Percentiles rank a stretch among this genome's conserved stretches.
Evolutionary conservation across 2,888 invertebrate genomes (phyloP).

Genomic region (Pandemis corylana): DNA sequence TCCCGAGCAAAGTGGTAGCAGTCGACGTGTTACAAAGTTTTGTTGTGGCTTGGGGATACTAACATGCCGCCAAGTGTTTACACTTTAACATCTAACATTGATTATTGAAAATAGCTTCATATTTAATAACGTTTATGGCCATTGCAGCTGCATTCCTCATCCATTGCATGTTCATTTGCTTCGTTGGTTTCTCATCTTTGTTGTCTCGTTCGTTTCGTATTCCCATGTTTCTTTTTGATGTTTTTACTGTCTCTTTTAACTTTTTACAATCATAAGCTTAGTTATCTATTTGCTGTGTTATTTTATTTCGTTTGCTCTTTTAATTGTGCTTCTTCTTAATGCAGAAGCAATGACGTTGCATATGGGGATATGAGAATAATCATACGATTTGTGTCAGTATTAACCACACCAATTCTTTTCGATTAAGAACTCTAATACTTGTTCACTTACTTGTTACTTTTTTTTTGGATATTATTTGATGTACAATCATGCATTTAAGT

Average conservation of each 20-base stretch:
- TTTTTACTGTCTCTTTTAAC: slow-evolving; percentile 10
- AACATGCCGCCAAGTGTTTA: slow-evolving; percentile 58
- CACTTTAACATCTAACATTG: slow-evolving; percentile 61
- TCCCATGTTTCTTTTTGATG: slow-evolving; percentile 25
- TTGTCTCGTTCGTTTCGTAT: slow-evolving; percentile 11
- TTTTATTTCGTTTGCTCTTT: slow-evolving; percentile 42
- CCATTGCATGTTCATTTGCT: slow-evolving; percentile 50
- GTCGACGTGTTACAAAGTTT: slow-evolving; percentile 69
- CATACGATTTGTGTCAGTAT: slow-evolving; percentile 41
- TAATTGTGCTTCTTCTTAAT: slow-evolving; percentile 68
- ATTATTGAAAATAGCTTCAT: slow-evolving; percentile 59
- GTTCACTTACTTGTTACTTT: neutral
- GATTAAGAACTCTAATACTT: slow-evolving; percentile 55
- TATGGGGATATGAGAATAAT: slow-evolving; percentile 16
- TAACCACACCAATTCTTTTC: slow-evolving; percentile 81
- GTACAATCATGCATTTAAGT: neutral
- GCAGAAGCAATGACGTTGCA: slow-evolving; percentile 79
- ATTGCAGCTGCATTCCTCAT: slow-evolving; percentile 80
- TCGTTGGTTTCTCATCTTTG: slow-evolving; percentile 12
- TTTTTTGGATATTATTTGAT: neutral
- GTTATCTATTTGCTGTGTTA: slow-evolving; percentile 39
- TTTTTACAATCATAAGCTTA: slow-evolving; percentile 26
- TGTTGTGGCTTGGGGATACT: slow-evolving; percentile 82
- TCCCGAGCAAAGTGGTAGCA: slow-evolving; percentile 63
- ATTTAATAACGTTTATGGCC: slow-evolving; percentile 60